Evolutionary conservation across 2,113 vertebrate genomes (phyloP).

Genomic region (Felis chaus): DNA sequence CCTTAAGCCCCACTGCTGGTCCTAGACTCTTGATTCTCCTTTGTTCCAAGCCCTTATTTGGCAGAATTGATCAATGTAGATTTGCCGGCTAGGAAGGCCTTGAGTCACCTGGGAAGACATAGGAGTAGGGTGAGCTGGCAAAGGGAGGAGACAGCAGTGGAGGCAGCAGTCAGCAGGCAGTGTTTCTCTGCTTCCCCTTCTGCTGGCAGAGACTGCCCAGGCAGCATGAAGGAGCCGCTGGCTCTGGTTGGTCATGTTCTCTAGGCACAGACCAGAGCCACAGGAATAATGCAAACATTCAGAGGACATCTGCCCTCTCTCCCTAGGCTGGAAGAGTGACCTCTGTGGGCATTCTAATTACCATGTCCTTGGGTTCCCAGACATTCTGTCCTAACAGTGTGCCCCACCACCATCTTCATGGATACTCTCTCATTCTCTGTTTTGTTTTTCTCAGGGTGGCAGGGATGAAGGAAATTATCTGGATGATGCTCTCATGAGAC

Average conservation of each 20-base stretch:
- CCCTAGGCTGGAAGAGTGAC: background rate
- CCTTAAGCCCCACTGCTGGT: background rate
- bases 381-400: background rate
- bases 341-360: background rate
- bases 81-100: background rate
- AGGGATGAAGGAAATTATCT: conserved; percentile 89
- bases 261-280: background rate
- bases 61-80: background rate
- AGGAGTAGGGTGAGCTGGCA: fast-evolving
- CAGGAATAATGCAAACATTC: background rate
- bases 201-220: background rate
- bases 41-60: background rate
- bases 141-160: fast-evolving
- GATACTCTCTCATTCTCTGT: background rate
- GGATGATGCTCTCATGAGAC: conserved; percentile 85
- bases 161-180: background rate
- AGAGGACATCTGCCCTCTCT: background rate
- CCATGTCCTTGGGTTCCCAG: background rate
- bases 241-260: background rate
- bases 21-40: background rate
- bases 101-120: background rate
- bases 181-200: background rate
- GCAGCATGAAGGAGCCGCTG: background rate
- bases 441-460: conserved; percentile 87
- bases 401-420: background rate